These are phyloP conservation scores for Lepidurus apus DNA, from an alignment of 1,140 invertebrate species.

Conservation along the genomic window DNA sequence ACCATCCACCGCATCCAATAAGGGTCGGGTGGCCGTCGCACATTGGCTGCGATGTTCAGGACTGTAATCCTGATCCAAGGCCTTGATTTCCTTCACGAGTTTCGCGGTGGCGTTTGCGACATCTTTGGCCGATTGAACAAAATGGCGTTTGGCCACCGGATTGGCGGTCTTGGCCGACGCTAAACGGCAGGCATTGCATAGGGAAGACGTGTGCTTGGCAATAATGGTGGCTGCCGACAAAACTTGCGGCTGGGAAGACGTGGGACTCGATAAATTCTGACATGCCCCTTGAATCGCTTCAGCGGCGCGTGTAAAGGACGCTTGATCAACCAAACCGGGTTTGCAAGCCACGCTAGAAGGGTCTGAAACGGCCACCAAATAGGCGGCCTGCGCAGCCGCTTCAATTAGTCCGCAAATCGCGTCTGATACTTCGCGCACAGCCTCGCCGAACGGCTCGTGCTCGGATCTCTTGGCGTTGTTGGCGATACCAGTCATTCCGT, in stretches of 20 bases:
- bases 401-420: constrained; percentile 91
- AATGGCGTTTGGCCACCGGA: constrained; percentile 89
- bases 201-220: constrained; percentile 90
- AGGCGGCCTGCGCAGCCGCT: constrained; percentile 86
- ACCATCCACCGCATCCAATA: constrained; percentile 85
- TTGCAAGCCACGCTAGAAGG: constrained; percentile 81
- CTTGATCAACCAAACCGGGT: constrained; percentile 85
- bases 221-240: constrained; percentile 86
- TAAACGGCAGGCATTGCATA: constrained; percentile 89
- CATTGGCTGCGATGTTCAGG: constrained; percentile 68
- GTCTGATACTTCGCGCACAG: constrained; percentile 73
- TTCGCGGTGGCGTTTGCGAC: constrained; percentile 93
- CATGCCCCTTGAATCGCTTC: constrained; percentile 80
- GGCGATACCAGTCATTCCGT: constrained; percentile 90
- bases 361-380: constrained; percentile 88
- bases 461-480: constrained; percentile 83
- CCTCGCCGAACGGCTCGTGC: constrained; percentile 77
- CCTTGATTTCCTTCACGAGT: constrained; percentile 91
- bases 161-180: constrained; percentile 89
- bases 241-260: constrained; percentile 75
- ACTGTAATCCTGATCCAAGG: constrained; percentile 75
- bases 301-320: constrained; percentile 80
- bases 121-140: constrained; percentile 95
- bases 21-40: constrained; percentile 71
- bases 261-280: constrained; percentile 65